Base-by-base conservation (phyloP, 1,140 invertebrate species). In the Globodera rostochiensis region DNA sequence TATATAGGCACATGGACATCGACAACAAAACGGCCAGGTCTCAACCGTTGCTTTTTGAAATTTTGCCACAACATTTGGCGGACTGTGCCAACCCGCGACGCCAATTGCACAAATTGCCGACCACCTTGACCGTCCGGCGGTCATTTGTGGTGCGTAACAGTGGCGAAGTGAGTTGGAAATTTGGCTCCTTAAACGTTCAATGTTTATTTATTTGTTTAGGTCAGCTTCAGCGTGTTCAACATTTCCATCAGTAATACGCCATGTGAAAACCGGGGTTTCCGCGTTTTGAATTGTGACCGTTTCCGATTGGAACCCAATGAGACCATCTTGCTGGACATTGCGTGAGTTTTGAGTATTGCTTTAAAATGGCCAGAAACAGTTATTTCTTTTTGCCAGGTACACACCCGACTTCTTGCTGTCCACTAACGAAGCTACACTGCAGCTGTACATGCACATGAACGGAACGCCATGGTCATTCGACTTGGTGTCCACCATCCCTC, bases 371-470 rank as follows among this genome's bases (percentile, higher is more conserved):
- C 25, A 77, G 64, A 49, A 7, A 46, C 46, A 49, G 47, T 15
- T 6, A 53, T 21, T 79, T 85, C 73, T 70, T 49, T 84, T 53
- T 88, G 91, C 82, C 87, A 92, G 92, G 13, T 97, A 96, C 90
- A 95, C 94, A 1, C 94, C 96, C 8, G 96, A 98, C 91, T 97
- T 96, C 88, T 95, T 96, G 5, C 91, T 96, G 80, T 93, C 94
- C 0, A 92, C 93, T 80, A 93, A 96, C 46, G 92, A 94, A 81
- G 92, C 94, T 74, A 90, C 88, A 75, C 88, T 93, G 50, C 91
- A 91, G 79, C 21, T 89, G 4, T 90, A 88, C 77, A 90, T 93
- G 81, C 90, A 91, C 81, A 92, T 92, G 67, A 92, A 91, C 84
- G 86, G 91, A 49, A 91, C 90, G 8, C 66, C 91, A 93, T 92